These are phyloP conservation scores for Lasioglossum leucozonium DNA, from an alignment of 2,888 invertebrate genomes.

Conservation along the genomic window DNA sequence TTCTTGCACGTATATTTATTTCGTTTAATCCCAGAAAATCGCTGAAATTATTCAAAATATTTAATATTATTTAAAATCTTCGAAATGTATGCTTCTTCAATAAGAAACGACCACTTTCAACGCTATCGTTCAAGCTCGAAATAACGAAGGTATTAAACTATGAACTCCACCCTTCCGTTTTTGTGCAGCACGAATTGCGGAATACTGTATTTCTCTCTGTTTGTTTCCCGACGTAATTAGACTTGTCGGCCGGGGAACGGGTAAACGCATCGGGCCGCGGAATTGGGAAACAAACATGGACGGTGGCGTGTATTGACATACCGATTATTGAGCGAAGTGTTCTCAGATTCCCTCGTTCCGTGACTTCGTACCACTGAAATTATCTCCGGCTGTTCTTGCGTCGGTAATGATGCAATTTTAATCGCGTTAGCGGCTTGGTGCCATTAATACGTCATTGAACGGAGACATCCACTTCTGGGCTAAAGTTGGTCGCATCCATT, in stretches of 20 bases:
- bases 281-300: conserved; percentile 22
- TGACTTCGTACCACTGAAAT: conserved; percentile 10
- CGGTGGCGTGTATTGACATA: neutral
- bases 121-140: neutral
- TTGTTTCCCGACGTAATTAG: neutral
- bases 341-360: neutral
- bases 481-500: neutral
- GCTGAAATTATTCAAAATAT: too few species aligned
- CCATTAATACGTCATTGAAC: neutral
- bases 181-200: neutral
- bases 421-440: neutral
- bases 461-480: neutral
- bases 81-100: too few species aligned
- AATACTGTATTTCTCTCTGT: neutral
- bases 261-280: neutral
- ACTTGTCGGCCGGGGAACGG: neutral
- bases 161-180: neutral
- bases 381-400: neutral
- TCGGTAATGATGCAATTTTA: neutral
- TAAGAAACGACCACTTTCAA: too few species aligned
- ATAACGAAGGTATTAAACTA: neutral
- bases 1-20: too few species aligned
- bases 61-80: too few species aligned
- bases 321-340: conserved; percentile 6
- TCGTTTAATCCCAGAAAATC: too few species aligned